These are phyloP conservation scores for Antheraea yamamai DNA, from an alignment of 2,888 invertebrate genomes.

Conservation along the genomic window DNA sequence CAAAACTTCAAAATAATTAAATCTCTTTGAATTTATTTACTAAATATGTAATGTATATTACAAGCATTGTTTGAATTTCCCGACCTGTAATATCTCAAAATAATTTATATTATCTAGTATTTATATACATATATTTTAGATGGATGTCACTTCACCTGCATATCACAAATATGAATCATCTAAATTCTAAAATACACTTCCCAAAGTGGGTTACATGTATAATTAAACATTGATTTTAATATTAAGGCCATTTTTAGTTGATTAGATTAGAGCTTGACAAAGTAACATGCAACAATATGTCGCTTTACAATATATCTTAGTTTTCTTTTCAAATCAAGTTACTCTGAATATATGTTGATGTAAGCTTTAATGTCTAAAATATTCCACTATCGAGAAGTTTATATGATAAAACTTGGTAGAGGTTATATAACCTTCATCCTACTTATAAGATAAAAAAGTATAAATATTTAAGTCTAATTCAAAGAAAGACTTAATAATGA, in stretches of 20 bases:
- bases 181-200: background rate
- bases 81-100: too few species aligned
- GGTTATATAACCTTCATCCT: background rate
- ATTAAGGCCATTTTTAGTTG: too few species aligned
- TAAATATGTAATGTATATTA: too few species aligned
- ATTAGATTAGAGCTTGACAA: too few species aligned
- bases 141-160: too few species aligned
- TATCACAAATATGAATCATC: background rate
- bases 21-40: too few species aligned
- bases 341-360: background rate
- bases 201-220: background rate
- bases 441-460: background rate
- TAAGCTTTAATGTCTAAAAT: background rate
- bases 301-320: background rate
- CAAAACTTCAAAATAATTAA: too few species aligned
- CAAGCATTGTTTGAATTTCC: too few species aligned
- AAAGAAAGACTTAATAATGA: too few species aligned
- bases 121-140: too few species aligned
- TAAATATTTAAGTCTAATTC: background rate
- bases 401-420: background rate
- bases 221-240: too few species aligned
- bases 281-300: background rate
- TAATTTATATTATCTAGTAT: too few species aligned
- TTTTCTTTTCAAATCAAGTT: background rate
- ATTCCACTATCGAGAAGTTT: background rate